Base-by-base conservation (phyloP, 1,140 invertebrate genomes). In the Aphis craccivora region DNA sequence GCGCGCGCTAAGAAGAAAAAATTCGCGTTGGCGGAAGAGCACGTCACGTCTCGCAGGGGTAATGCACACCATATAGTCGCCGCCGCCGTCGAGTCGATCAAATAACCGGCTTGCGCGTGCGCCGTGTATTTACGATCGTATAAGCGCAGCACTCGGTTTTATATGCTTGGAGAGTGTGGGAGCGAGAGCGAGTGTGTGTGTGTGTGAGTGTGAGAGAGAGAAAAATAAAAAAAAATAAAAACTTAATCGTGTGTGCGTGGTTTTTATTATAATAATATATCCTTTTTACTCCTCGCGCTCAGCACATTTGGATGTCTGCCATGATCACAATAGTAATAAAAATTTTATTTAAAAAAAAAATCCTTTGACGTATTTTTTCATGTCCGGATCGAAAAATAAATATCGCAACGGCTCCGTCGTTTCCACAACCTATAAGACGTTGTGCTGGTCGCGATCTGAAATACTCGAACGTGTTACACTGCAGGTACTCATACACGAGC, bases 241-340 rank as follows among this genome's bases (percentile, higher is more conserved):
- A 91, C 51, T 53, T 20, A 90, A 60, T 90, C 89, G 89, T 48
- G 60, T 91, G 55, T 76, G 90, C 76, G 40, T 25, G 55, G 55
- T 91, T 60, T 67, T 67, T 67, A 67, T 91, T 45, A 25, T 43
- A 30, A 25, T 43, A 30, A 89, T 35, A 35, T 90, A 55, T 60
- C 8, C n/a, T 91, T 91, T 91, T 91, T 40, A n/a, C 60, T 76
- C 76, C 60, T 81, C 60, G 53, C 89, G 37, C 30, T 45, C 86
- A 30, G 43, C 86, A 40, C 89, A 67, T 91, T 91, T 91, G 90
- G 90, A 91, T 35, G 40, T 91, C 55, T 91, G 90, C 90, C 90
- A 91, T 60, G 90, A 81, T 9, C 60, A n/a, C 40, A 22, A 60
- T 40, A 37, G 89, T 22, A 90, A 90, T 53, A 90, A 90, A 90